phyloP scores from a whole-genome alignment of 2,797 vertebrate genomes.

The Gymnoscopelus braueri region DNA sequence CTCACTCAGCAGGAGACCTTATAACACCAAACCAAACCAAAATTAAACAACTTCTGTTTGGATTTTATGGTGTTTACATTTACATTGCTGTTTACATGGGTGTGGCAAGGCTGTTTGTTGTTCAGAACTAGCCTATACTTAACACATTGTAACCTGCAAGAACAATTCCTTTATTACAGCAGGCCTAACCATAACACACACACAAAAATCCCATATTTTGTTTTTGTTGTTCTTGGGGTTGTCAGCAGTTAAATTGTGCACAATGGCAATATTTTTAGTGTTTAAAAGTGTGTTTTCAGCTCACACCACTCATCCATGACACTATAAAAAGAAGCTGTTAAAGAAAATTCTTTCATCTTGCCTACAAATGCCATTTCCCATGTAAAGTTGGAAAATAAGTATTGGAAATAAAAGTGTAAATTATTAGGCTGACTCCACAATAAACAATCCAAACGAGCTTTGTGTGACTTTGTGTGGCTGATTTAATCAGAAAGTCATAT shows the following conservation, averaged over 20 bases:
- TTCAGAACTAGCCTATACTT: constrained; percentile 12
- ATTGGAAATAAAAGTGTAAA: constrained; percentile 55
- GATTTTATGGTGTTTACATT: constrained; percentile 53
- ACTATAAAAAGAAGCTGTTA: constrained; percentile 38
- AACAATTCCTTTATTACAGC: no score
- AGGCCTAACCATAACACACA: no score
- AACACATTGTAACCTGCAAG: not conserved
- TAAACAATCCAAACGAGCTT: constrained; percentile 53
- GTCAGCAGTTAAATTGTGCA: constrained; percentile 21
- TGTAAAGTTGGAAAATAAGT: constrained; percentile 46
- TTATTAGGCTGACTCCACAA: constrained; percentile 60
- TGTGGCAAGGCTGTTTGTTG: constrained; percentile 27
- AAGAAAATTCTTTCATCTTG: constrained; percentile 75
- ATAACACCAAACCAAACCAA: constrained; percentile 62
- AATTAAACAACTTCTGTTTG: constrained; percentile 64
- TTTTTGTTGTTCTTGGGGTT: constrained; percentile 27
- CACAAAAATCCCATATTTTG: no score
- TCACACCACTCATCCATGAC: constrained; percentile 55
- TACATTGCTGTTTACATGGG: constrained; percentile 39
- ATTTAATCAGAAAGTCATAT: constrained; percentile 28
- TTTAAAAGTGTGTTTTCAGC: constrained; percentile 50
- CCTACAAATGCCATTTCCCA: constrained; percentile 69
- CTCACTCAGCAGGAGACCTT: constrained; percentile 65
- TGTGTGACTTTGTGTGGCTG: constrained; percentile 28
- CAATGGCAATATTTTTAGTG: constrained; percentile 48